Base-by-base conservation (phyloP, 2,113 vertebrate genomes). In the Oncorhynchus kisutch region DNA sequence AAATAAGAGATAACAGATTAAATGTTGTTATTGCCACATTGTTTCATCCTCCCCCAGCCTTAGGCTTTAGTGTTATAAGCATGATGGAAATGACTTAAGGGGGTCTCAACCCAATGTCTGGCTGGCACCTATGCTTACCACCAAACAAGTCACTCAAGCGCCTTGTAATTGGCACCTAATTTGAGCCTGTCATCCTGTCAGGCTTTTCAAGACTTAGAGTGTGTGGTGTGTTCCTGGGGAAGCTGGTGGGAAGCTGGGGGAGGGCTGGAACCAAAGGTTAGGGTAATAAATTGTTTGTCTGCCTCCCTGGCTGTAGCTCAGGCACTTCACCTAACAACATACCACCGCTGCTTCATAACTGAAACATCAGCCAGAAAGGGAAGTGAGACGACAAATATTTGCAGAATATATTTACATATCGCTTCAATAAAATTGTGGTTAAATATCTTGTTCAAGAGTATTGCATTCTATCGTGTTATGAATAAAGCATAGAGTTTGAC, bases 41-140 rank as follows among this genome's bases (percentile, higher is more conserved):
- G 79, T 87, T 88, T 84, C 70, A 74, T 77, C 66, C 70, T 74
- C 79, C 25, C 62, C 59, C n/a, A 49, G 77, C 66, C 79, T 27
- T 48, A 22, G 57, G 74, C 68, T 45, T 11, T 13, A 49, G 29
- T 29, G 34, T 70, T 81, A 81, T 80, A 83, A 80, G 72, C 25
- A 48, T 85, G 83, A 85, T 88, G 51, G 81, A 86, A 88, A 91
- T 91, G 83, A 86, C 84, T 87, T 88, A 67, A 86, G 86, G 81
- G 86, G 82, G 83, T 90, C 88, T 90, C 90, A 87, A 77, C 82
- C 81, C 88, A 88, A 88, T 87, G 88, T 90, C 74, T 84, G 74
- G 45, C 73, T 82, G 88, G 82, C 90, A 81, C 82, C 83, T 78
- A 82, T 62, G 70, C 60, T 90, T 83, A 84, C 76, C 75, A 73